phyloP scores from a whole-genome alignment of 2,113 vertebrate species.

The Mus pahari region DNA sequence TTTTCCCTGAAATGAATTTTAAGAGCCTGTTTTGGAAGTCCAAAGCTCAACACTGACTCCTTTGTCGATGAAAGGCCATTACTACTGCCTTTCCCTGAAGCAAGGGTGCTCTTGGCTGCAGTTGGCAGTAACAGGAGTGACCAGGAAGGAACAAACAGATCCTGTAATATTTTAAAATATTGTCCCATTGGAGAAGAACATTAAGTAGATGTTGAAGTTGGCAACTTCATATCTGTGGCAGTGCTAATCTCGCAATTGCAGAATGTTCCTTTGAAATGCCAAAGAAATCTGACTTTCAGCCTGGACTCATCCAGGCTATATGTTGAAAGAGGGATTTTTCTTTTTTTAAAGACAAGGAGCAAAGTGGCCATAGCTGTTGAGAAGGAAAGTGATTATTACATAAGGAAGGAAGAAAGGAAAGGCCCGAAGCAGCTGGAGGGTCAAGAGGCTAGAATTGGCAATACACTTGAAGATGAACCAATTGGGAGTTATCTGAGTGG shows the following conservation, averaged over 20 bases:
- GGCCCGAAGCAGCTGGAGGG: neutral
- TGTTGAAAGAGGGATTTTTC: neutral
- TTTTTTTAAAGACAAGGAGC: neutral
- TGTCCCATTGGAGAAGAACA: neutral
- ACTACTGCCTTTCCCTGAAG: neutral
- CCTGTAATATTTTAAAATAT: constrained; percentile 15
- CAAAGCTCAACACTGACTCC: constrained; percentile 52
- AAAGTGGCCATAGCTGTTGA: neutral
- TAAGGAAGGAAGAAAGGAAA: constrained; percentile 23
- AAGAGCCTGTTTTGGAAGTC: constrained; percentile 49
- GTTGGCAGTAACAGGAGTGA: neutral
- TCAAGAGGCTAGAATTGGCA: neutral
- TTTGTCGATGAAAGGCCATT: constrained; percentile 54
- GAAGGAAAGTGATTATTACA: neutral
- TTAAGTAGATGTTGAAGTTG: neutral
- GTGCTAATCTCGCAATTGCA: too few species aligned
- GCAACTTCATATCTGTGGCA: neutral
- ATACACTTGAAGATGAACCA: neutral
- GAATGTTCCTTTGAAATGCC: neutral
- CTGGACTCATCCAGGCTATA: neutral
- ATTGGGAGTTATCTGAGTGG: neutral
- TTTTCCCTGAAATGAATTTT: constrained; percentile 69
- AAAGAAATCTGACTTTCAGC: neutral
- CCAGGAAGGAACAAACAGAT: neutral
- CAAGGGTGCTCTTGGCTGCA: neutral